Base-by-base conservation (phyloP, 2,113 vertebrate species). In the Melanostigma gelatinosum region DNA sequence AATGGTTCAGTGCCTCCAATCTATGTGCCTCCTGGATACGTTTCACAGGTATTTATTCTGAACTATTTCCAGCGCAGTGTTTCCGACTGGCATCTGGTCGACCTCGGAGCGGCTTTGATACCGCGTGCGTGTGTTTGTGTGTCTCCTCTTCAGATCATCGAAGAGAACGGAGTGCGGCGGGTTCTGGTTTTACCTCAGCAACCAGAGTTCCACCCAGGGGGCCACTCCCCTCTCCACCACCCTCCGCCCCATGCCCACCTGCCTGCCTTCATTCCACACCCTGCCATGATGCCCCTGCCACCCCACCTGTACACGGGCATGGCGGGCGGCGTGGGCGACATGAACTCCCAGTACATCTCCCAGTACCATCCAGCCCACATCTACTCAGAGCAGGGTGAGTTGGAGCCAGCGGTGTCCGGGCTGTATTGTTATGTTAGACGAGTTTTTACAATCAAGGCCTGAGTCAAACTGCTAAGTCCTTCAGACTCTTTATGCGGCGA, bases 1-100 rank as follows among this genome's bases (percentile, higher is more conserved):
- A 99, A 99, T 90, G 98, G 98, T 94, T 99, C 98, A 95, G 99
- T 99, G 93, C 98, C 98, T 94, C 97, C 98, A 93, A 99, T 99
- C 88, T 98, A 98, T 85, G 98, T 99, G 95, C 98, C 98, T 96
- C 98, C 97, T n/a, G 98, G 98, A 95, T 99, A 99, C 82, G 97
- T 99, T 95, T 99, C 98, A 91, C 98, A 99, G 96, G 98, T 98
- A 95, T 16, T 80, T 24, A 22, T 42, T 46, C 68, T 12, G 4
- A 15, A 4, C 68, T 10, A 1, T 71, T 68, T 48, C 48, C 63
- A 24, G 27, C 42, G 15, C 12, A 18, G 0, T 27, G 24, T 29
- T 24, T 61, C 54, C 64, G 27, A 63, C 18, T 15, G 22, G 5
- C 32, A 24, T 61, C 32, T 48, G 44, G 32, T 73, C 20, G 1